Conservation (phyloP, 1,140 invertebrate species). For the Metopolophium dirhodum region DNA sequence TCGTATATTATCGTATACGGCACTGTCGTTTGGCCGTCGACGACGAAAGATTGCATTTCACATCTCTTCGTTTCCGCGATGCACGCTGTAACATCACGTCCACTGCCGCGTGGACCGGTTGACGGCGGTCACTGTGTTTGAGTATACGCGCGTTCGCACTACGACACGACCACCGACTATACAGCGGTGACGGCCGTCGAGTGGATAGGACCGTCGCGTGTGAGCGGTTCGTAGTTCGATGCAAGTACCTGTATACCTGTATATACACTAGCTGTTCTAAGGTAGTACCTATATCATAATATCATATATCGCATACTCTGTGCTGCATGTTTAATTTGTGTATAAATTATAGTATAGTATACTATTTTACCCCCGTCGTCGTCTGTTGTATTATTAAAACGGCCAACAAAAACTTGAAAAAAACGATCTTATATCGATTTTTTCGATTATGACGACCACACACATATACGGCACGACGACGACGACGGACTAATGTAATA, state of each 20-base stretch:
- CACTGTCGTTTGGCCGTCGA: neutral
- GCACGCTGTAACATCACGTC: neutral
- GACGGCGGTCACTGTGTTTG: neutral
- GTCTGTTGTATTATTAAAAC: conserved; percentile 23
- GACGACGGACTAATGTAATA: conserved; percentile 22
- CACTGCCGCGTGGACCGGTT: neutral
- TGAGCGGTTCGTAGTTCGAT: neutral
- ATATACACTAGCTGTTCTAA: neutral
- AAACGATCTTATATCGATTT: neutral
- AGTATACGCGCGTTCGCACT: neutral
- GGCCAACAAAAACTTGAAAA: neutral
- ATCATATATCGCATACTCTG: neutral
- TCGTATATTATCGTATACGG: neutral
- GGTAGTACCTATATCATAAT: neutral
- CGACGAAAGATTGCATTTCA: neutral
- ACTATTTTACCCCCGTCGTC: neutral
- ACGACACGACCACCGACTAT: neutral
- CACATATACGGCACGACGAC: conserved; percentile 28
- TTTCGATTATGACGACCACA: neutral
- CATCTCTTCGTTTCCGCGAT: neutral
- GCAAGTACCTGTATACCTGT: neutral
- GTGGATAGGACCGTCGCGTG: neutral
- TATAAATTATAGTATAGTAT: neutral
- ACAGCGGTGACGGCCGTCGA: neutral
- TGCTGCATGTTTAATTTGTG: too few relatives aligned